Conservation (phyloP, 2,797 vertebrate species). For the Jordanella pulchra region DNA sequence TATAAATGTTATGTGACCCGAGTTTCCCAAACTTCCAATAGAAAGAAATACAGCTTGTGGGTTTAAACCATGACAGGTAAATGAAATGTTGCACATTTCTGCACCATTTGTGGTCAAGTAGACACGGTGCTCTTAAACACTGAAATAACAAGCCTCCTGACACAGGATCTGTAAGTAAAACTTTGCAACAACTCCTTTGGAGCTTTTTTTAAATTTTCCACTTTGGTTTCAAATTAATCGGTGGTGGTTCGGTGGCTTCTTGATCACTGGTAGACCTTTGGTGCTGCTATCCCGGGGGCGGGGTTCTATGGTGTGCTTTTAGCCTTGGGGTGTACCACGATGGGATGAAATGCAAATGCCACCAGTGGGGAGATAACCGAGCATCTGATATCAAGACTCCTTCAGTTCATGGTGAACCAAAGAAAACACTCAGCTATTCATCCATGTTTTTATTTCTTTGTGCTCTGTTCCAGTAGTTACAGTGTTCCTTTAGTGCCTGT, state of each 20-base stretch:
- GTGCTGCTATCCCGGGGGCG: slow-evolving; percentile 54
- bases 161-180: slow-evolving; percentile 31
- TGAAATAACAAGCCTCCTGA: slow-evolving; percentile 11
- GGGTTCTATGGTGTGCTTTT: slow-evolving; percentile 52
- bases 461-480: background rate
- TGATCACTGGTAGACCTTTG: slow-evolving; percentile 30
- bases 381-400: slow-evolving; percentile 47
- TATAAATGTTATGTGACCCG: slow-evolving; percentile 43
- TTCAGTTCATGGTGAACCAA: slow-evolving; percentile 29
- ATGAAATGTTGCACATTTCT: slow-evolving; percentile 2
- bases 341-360: slow-evolving; percentile 48
- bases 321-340: slow-evolving; percentile 30
- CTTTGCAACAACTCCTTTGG: slow-evolving; percentile 39
- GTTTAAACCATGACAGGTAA: slow-evolving; percentile 52
- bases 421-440: slow-evolving; percentile 4
- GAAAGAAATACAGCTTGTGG: slow-evolving; percentile 82
- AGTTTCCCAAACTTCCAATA: slow-evolving; percentile 44
- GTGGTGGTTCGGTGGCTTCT: slow-evolving; percentile 73
- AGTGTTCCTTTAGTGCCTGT: slow-evolving; percentile 33
- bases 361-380: slow-evolving; percentile 38
- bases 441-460: background rate
- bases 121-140: slow-evolving; percentile 14
- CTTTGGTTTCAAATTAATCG: slow-evolving; percentile 53
- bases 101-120: slow-evolving; percentile 17
- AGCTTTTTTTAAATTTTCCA: slow-evolving; percentile 34